A percentile compares a stretch with the other conserved stretches of the same genome.
Evolutionary conservation across 2,888 invertebrate species (phyloP).

Genomic region (Cheilosia pagana): DNA sequence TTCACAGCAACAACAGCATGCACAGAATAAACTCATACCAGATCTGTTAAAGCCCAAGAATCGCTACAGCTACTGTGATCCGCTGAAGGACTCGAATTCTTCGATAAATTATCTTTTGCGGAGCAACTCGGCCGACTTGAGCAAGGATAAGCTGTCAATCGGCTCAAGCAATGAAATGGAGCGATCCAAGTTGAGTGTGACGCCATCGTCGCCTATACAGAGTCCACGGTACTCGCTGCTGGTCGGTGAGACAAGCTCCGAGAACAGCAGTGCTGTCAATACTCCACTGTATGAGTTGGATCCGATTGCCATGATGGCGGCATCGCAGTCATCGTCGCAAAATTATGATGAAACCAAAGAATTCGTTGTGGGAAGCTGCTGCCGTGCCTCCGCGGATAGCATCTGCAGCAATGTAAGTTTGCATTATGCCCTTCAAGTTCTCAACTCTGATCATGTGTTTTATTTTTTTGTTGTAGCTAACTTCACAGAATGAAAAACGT

Average conservation of each 20-base stretch:
- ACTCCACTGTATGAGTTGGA: conserved; percentile 83
- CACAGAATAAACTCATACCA: conserved; percentile 76
- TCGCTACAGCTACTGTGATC: conserved; percentile 80
- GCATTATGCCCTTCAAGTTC: too few relatives aligned
- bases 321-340: conserved; percentile 63
- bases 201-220: conserved; percentile 82
- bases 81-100: conserved; percentile 66
- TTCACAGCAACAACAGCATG: conserved; percentile 72
- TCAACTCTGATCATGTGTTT: not conserved
- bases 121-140: conserved; percentile 78
- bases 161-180: conserved; percentile 77
- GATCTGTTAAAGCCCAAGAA: conserved; percentile 78
- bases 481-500: conserved; percentile 79
- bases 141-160: conserved; percentile 75
- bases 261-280: conserved; percentile 83
- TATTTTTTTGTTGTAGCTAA: conserved; percentile 74
- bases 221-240: conserved; percentile 83
- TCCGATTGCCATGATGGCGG: conserved; percentile 79
- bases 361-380: conserved; percentile 77
- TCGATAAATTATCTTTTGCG: conserved; percentile 77
- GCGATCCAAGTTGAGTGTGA: conserved; percentile 80
- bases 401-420: conserved; percentile 80
- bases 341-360: conserved; percentile 76
- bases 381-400: conserved; percentile 81
- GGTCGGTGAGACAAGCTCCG: conserved; percentile 83